These are phyloP conservation scores for Coilia nasus DNA, from an alignment of 2,797 vertebrate genomes.

Conservation along the genomic window DNA sequence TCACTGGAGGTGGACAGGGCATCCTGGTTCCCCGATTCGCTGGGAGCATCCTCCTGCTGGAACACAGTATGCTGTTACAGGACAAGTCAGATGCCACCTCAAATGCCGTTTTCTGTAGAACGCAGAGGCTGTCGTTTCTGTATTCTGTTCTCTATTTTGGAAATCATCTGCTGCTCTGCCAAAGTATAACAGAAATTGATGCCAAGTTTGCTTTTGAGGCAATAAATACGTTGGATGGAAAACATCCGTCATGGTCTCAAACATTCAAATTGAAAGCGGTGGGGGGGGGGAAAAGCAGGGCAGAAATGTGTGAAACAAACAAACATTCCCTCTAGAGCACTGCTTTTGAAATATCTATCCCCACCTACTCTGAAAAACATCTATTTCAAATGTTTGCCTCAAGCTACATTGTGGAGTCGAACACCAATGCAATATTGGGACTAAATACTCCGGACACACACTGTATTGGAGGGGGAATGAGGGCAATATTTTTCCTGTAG, in stretches of 20 bases:
- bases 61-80: background rate
- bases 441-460: background rate
- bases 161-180: background rate
- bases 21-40: constrained; percentile 69
- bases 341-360: background rate
- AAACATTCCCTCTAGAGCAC: background rate
- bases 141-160: no score
- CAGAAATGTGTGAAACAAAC: background rate
- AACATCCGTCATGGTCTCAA: background rate
- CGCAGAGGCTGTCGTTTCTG: no score
- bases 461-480: background rate
- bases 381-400: background rate
- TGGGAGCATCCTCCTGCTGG: constrained; percentile 64
- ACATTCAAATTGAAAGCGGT: background rate
- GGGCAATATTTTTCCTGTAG: background rate
- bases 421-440: background rate
- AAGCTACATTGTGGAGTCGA: background rate
- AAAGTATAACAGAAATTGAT: background rate
- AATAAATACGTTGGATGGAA: background rate
- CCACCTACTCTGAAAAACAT: background rate
- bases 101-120: no score
- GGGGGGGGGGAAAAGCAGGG: no score
- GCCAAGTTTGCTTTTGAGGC: background rate
- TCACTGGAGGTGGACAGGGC: constrained; percentile 70
- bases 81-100: no score